Base-by-base conservation (phyloP, 2,113 vertebrate species). In the Cardinalis cardinalis region DNA sequence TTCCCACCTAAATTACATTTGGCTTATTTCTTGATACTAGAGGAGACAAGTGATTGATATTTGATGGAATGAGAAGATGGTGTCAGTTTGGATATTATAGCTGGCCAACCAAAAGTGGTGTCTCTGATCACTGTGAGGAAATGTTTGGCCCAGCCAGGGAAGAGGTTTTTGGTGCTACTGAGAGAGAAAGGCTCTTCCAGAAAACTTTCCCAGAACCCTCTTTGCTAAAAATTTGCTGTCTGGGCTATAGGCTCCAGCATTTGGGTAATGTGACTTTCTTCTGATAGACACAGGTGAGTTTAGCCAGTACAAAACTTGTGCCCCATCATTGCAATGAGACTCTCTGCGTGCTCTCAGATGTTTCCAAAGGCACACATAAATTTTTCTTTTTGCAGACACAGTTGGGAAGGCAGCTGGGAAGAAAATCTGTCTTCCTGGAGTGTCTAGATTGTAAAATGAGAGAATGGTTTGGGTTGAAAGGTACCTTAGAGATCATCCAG, bases 281-380 rank as follows among this genome's bases (percentile, higher is more conserved):
- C 11, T 28, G 10, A 26, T 2, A 32, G 25, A 9, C 16, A 41
- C 19, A 26, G 19, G 8, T 24, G 31, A 66, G 17, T 20, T 51
- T 10, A 83, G 4, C 10, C 53, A n/a, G 7, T 6, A 16, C 21
- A 48, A 20, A 56, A 14, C 6, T 7, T 31, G 14, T 18, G 7
- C 32, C 26, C 32, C 11, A n/a, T 41, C 29, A 12, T 7, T 18
- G 13, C 23, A 51, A 2, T 46, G 18, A 41, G 18, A 41, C 2
- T 12, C 28, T 20, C 18, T 34, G 4, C 0, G 0, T 28, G 24
- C 20, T 38, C 34, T 79, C 34, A 25, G 24, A 4, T 32, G 4
- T 48, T 68, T 68, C 43, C 28, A 53, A 59, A 82, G 6, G 15
- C 11, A 16, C 3, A 4, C 0, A 0, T 5, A 19, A 9, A 18